A percentile compares a stretch with the other conserved stretches of the same genome.
Evolutionary conservation across 1,140 invertebrate species (phyloP).

Genomic region (Orius laevigatus): DNA sequence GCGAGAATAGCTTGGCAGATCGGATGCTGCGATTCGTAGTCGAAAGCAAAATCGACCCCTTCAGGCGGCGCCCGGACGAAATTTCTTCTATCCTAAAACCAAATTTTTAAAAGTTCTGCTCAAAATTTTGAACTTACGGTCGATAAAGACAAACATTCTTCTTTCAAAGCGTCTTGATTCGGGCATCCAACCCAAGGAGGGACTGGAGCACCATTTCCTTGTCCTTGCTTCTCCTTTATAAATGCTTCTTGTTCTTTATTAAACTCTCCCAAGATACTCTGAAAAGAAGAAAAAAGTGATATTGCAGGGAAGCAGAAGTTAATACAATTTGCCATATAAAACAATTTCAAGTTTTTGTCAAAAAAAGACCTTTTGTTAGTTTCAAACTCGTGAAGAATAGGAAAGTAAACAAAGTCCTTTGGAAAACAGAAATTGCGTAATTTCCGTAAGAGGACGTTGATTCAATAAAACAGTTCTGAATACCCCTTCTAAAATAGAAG

Average conservation of each 20-base stretch:
- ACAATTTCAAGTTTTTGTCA: too few species aligned
- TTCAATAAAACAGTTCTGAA: too few species aligned
- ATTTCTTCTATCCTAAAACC: constrained; percentile 78
- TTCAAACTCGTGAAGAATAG: too few species aligned
- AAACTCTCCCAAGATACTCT: constrained; percentile 90
- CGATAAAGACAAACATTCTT: constrained; percentile 85
- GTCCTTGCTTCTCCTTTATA: constrained; percentile 64
- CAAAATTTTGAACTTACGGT: constrained; percentile 35
- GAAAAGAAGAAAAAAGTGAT: constrained; percentile 21
- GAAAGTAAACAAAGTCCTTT: too few species aligned
- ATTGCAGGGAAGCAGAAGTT: too few species aligned
- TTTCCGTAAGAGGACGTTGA: too few species aligned
- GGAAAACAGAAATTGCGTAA: too few species aligned
- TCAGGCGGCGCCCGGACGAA: constrained; percentile 91
- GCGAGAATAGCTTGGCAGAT: constrained; percentile 85
- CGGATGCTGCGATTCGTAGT: constrained; percentile 79
- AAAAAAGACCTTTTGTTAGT: too few species aligned
- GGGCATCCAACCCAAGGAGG: constrained; percentile 68
- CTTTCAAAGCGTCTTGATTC: constrained; percentile 56
- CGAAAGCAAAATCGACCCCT: constrained; percentile 89
- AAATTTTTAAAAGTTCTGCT: constrained; percentile 11
- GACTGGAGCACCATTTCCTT: constrained; percentile 49
- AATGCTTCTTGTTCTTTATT: constrained; percentile 94
- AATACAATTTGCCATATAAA: too few species aligned
- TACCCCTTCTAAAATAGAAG: too few species aligned